phyloP scores from a whole-genome alignment of 2,888 invertebrate species.

The Fragum sueziense region DNA sequence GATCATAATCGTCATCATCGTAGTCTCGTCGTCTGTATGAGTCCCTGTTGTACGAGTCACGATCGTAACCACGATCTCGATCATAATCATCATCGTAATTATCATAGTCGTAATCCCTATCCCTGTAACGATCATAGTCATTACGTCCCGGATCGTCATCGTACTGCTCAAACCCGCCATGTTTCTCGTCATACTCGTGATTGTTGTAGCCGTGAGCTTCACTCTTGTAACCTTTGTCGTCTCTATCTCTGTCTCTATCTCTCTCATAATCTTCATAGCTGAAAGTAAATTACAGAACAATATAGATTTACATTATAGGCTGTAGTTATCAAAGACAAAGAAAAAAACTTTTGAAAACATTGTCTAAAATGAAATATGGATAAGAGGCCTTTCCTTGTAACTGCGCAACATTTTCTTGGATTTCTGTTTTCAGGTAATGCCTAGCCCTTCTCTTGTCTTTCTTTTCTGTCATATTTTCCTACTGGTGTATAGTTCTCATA shows the following conservation, averaged over 20 bases:
- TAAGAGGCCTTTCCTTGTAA: too few relatives aligned
- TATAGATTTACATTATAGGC: too few relatives aligned
- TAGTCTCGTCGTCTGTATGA: slow-evolving; percentile 17
- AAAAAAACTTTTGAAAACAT: too few relatives aligned
- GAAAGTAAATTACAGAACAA: slow-evolving; percentile 3
- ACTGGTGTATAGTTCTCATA: too few relatives aligned
- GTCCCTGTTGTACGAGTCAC: slow-evolving; percentile 21
- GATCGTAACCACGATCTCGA: slow-evolving; percentile 20
- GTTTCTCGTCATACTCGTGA: slow-evolving; percentile 42
- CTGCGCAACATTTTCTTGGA: not conserved
- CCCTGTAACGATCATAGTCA: slow-evolving; percentile 35
- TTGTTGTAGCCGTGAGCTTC: slow-evolving; percentile 40
- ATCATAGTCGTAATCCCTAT: slow-evolving; percentile 47
- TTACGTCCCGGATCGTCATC: slow-evolving; percentile 41
- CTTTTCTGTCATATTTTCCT: not conserved
- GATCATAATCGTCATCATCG: slow-evolving; percentile 45
- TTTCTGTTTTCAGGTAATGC: not conserved
- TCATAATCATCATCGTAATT: slow-evolving; percentile 51
- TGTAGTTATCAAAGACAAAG: too few relatives aligned
- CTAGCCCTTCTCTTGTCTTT: not conserved
- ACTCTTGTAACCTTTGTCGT: not conserved
- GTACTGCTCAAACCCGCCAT: slow-evolving; percentile 42
- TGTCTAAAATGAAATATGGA: too few relatives aligned
- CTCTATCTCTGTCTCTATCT: slow-evolving; percentile 38
- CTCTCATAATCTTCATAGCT: slow-evolving; percentile 56